Evolutionary conservation across 2,797 vertebrate genomes (phyloP).

Genomic region (Coranthus polyacanthus): DNA sequence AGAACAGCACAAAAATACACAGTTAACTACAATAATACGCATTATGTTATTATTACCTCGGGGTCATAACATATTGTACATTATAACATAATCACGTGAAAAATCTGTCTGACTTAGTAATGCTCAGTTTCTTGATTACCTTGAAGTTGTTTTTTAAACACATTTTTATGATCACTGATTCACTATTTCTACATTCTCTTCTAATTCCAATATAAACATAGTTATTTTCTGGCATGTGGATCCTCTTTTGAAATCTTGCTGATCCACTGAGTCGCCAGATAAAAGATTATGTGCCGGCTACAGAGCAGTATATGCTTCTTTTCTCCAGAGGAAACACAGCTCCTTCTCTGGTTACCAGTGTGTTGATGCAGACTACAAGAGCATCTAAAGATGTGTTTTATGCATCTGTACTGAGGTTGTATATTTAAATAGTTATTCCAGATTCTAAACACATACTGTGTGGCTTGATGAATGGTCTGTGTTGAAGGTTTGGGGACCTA

Average conservation of each 20-base stretch:
- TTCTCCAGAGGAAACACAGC: not conserved
- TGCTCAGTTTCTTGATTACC: too few relatives aligned
- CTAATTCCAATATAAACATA: not conserved
- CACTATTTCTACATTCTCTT: not conserved
- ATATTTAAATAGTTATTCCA: slow-evolving; percentile 13
- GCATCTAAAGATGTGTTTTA: slow-evolving; percentile 10
- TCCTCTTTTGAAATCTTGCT: not conserved
- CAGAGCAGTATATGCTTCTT: not conserved
- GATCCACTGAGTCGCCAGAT: not conserved
- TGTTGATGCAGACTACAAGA: slow-evolving; percentile 7
- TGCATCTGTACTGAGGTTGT: not conserved
- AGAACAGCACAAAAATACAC: too few relatives aligned
- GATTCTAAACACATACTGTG: slow-evolving; percentile 19
- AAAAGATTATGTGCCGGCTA: not conserved
- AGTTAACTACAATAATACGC: too few relatives aligned
- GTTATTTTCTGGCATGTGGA: not conserved
- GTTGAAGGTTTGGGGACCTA: not conserved
- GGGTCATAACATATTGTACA: too few relatives aligned
- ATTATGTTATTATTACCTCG: too few relatives aligned
- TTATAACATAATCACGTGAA: too few relatives aligned
- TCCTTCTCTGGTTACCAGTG: not conserved
- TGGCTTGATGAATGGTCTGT: slow-evolving; percentile 10
- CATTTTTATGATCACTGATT: too few relatives aligned
- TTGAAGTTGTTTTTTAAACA: too few relatives aligned
- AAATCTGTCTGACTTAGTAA: too few relatives aligned